These are phyloP conservation scores for Amphiprion percula DNA, from an alignment of 2,113 vertebrate genomes.

Conservation along the genomic window DNA sequence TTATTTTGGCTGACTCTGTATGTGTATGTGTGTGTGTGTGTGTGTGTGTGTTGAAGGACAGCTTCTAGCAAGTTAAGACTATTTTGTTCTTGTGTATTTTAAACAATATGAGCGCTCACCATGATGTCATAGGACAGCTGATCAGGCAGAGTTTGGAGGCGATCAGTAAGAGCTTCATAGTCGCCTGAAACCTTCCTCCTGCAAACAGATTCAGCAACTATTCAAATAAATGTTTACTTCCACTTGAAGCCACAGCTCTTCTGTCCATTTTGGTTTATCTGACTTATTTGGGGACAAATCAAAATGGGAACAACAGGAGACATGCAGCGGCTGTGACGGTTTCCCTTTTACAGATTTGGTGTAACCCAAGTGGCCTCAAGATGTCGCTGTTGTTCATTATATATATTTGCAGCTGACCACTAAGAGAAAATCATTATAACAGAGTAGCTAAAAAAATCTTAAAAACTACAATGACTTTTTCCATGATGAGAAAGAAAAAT, in stretches of 20 bases:
- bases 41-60: background rate
- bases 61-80: background rate
- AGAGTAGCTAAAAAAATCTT: too few species aligned
- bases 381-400: background rate
- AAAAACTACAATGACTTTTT: too few species aligned
- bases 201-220: constrained; percentile 39
- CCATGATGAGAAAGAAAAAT: too few species aligned
- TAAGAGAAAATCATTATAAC: too few species aligned
- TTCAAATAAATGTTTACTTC: background rate
- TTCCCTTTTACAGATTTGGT: background rate
- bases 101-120: constrained; percentile 83
- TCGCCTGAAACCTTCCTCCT: constrained; percentile 94
- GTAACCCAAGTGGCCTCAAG: background rate
- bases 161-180: constrained; percentile 91
- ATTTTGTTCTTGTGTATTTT: background rate
- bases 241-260: background rate
- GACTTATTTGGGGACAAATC: constrained; percentile 4
- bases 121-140: constrained; percentile 94
- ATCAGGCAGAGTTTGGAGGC: constrained; percentile 92
- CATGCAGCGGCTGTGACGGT: background rate
- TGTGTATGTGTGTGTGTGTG: too few species aligned
- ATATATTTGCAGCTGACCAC: background rate
- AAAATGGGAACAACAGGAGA: background rate
- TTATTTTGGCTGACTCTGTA: too few species aligned
- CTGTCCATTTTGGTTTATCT: background rate